A percentile compares a stretch with the other conserved stretches of the same genome.
Evolutionary conservation across 2,797 vertebrate species (phyloP).

Genomic region (Acanthopagrus latus): DNA sequence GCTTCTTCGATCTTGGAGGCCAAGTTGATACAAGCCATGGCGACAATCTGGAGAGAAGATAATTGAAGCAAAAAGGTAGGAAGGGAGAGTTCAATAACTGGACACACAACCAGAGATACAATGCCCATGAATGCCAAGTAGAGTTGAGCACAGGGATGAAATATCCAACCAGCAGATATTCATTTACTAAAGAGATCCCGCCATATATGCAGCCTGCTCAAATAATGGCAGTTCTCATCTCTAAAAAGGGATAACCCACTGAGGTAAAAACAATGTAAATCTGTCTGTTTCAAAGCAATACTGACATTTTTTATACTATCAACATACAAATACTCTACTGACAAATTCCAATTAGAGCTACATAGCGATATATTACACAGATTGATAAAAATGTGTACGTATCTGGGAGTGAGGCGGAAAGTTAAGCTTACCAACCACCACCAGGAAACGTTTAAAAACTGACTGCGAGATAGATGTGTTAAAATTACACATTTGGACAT

Average conservation of each 20-base stretch:
- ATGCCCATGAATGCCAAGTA: not conserved
- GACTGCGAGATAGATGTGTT: not conserved
- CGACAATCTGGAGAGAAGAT: slow-evolving; percentile 92
- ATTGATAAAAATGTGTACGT: too few relatives aligned
- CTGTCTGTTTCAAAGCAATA: not conserved
- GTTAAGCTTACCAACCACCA: not conserved
- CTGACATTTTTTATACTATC: rapidly evolving
- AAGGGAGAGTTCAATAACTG: slow-evolving; percentile 19
- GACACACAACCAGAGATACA: not conserved
- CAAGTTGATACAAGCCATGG: slow-evolving; percentile 98
- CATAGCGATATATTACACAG: not conserved
- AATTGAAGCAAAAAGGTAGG: slow-evolving; percentile 30
- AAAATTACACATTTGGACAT: not conserved
- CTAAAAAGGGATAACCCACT: not conserved
- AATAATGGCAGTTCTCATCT: rapidly evolving
- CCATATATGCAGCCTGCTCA: not conserved
- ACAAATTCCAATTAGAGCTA: not conserved
- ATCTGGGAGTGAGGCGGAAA: too few relatives aligned
- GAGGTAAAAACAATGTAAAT: too few relatives aligned
- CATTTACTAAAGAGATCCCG: not conserved
- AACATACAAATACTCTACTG: not conserved
- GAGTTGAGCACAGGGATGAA: not conserved
- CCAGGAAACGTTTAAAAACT: rapidly evolving
- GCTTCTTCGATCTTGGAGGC: slow-evolving; percentile 99
- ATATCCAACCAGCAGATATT: too few relatives aligned